Evolutionary conservation across 2,888 invertebrate species (phyloP).

Genomic region (Suillia variegata): DNA sequence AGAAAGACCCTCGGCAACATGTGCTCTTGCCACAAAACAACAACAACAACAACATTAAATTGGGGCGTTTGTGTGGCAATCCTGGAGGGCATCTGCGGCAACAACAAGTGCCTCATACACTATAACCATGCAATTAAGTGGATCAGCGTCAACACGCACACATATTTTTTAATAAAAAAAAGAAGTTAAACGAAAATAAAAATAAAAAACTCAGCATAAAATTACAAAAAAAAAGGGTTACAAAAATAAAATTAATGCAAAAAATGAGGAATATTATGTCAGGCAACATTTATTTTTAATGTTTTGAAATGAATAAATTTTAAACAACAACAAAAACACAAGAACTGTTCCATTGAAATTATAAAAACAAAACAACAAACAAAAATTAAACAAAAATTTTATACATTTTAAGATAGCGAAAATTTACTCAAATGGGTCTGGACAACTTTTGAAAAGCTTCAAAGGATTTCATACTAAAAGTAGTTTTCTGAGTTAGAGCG

Average conservation of each 20-base stretch:
- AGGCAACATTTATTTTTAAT: neutral
- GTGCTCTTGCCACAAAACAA: neutral
- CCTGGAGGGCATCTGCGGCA: neutral
- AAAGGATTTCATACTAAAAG: no score
- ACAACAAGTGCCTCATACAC: neutral
- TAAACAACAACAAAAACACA: neutral
- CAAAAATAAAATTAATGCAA: neutral
- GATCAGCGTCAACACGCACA: neutral
- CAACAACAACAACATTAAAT: no score
- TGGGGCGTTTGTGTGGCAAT: neutral
- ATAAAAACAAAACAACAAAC: no score
- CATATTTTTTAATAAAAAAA: no score
- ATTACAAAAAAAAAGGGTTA: neutral
- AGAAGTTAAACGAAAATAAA: neutral
- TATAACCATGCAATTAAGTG: neutral
- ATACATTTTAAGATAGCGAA: no score
- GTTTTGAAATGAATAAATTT: neutral
- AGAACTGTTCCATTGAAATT: no score
- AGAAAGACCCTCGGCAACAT: no score
- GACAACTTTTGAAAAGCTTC: no score
- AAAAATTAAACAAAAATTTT: no score
- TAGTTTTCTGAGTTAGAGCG: no score
- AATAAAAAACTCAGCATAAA: neutral
- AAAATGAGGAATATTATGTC: neutral
- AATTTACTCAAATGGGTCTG: no score